Evolutionary conservation across 2,888 invertebrate genomes (phyloP).

Genomic region (Schizaphis graminum): DNA sequence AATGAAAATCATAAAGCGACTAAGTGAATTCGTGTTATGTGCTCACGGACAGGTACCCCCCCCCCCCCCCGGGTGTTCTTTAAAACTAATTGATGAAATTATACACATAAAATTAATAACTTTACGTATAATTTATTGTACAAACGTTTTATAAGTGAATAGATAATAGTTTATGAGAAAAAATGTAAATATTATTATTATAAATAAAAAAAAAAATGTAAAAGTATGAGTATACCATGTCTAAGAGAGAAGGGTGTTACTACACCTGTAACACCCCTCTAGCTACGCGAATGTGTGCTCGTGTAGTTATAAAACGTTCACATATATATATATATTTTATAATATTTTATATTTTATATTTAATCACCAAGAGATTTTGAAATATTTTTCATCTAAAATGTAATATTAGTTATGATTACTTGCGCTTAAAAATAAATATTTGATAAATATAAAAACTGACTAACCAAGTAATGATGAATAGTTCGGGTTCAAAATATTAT

Average conservation of each 20-base stretch:
- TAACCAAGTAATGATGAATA: not conserved
- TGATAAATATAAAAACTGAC: not conserved
- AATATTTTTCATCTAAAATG: not conserved
- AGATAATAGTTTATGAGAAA: no score
- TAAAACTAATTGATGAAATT: no score
- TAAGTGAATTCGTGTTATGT: not conserved
- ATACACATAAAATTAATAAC: no score
- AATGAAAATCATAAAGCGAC: not conserved
- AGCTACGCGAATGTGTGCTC: not conserved
- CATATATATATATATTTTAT: not conserved
- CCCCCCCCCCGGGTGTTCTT: no score
- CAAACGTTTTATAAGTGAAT: no score
- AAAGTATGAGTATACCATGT: no score
- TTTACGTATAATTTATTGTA: no score
- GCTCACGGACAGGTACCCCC: not conserved
- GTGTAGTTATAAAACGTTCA: not conserved
- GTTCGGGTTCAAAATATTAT: not conserved
- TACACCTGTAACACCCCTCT: no score
- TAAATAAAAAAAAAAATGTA: no score
- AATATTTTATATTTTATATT: no score
- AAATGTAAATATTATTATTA: no score
- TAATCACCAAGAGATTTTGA: not conserved
- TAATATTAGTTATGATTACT: not conserved
- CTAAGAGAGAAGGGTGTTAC: no score
- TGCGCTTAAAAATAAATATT: not conserved